Evolutionary conservation across 2,113 vertebrate genomes (phyloP), one percentile per base, ranked within the genome.

Genomic region (Rhinoderma darwinii): DNA sequence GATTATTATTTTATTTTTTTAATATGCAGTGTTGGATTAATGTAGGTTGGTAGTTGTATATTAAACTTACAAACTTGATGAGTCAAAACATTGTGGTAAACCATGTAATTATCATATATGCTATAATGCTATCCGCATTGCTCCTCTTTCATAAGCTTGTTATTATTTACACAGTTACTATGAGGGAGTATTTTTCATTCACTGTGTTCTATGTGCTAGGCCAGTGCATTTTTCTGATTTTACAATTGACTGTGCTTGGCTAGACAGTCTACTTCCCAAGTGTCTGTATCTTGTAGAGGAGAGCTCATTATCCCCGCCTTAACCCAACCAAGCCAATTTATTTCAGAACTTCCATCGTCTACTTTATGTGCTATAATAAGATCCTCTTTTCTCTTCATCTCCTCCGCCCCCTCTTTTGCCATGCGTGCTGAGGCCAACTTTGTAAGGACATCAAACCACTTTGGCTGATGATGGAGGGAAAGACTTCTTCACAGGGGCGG

Each of bases 311-410:
- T 87, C 79, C 77, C 86, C 86, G 86, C 86, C 86, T 87, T 87
- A 87, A 87, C 86, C 86, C 86, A 87, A 87, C 86, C 86, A 87
- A 82, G 86, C 86, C 86, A 82, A 87, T 87, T 82, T 87, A 87
- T 87, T 87, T 87, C 70, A 87, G 78, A 82, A 87, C 86, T 87
- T 82, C 79, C 79, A 87, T 82, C 79, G 41, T 74, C 54, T 87
- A 82, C 86, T 87, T 82, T 63, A 82, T 87, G 78, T 82, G 79
- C 86, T 87, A 87, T 87, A 87, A 87, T 82, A 87, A 87, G 86
- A 82, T 82, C 68, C 56, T 43, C 63, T 80, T 30, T 81, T 87
- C 68, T 87, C 86, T 82, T 82, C 78, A 30, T 87, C 86, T 87
- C 86, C 86, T 87, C 86, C 86, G 70, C 86, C 85, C 78, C 70